Evolutionary conservation across 2,888 invertebrate species (phyloP), one percentile per base, ranked within the genome.

Genomic region (Mycalesis mineus): DNA sequence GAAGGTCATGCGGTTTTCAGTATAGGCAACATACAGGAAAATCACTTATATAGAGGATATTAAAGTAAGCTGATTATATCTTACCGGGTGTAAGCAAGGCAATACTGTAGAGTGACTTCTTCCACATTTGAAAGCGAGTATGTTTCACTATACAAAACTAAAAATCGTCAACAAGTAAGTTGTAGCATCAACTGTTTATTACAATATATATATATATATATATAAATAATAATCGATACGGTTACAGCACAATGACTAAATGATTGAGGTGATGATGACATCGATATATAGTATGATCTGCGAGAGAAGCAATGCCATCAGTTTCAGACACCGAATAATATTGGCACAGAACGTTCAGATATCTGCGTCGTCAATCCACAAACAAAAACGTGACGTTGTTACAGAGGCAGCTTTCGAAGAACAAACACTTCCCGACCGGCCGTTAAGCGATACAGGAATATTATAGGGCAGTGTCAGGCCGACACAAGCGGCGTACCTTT

Each of bases 1-100:
- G 41, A 42, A 2, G 13, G 22, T 55, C 47, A 45, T 75, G 76
- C 72, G 83, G 81, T 72, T 87, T 87, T 84, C 87, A 86, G 73
- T 84, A 81, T 65, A 86, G 84, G 84, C 75, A 65, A 67, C 69
- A 75, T 77, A 83, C 77, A 84, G 82, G 84, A 84, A n/a, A 79
- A 83, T 84, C 80, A 87, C 84, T 88, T 88, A 88, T 80, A 87
- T 81, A 84, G 78, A 88, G 87, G 87, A 84, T 84, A 87, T 87
- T 84, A 86, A 77, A 88, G 84, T 84, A 89, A 89, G 88, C 88
- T 86, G 85, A 85, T 84, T 83, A 80, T 86, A 85, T 89, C 88
- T 89, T 89, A 89, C 88, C 88, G 76, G 88, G 87, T 88, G 87
- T 88, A 89, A 89, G 88, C 88, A 88, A 88, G 86, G 84, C 88